phyloP scores from a whole-genome alignment of 2,113 vertebrate genomes.

The Chloropsis cyanopogon region DNA sequence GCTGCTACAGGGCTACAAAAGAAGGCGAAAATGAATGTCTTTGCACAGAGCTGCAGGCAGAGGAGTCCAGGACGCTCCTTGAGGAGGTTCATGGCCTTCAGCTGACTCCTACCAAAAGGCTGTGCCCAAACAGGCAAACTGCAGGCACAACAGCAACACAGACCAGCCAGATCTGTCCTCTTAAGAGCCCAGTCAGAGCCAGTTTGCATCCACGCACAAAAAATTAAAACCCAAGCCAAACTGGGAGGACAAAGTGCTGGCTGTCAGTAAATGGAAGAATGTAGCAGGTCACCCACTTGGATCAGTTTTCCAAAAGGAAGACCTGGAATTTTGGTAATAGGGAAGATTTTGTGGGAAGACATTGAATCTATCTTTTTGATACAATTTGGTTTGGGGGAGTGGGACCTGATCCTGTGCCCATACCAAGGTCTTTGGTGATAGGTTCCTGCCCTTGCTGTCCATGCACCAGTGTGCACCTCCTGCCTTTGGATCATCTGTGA shows the following conservation, averaged over 20 bases:
- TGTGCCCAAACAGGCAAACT: neutral
- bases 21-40: neutral
- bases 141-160: neutral
- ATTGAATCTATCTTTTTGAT: neutral
- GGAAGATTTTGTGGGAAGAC: neutral
- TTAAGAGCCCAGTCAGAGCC: neutral
- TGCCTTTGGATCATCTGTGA: neutral
- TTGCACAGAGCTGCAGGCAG: neutral
- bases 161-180: neutral
- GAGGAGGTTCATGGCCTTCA: neutral
- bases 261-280: neutral
- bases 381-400: neutral
- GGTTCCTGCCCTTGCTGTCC: neutral
- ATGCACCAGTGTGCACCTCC: neutral
- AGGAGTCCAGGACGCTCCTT: neutral
- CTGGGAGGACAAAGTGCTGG: neutral
- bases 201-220: neutral
- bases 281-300: neutral
- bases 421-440: rapidly evolving
- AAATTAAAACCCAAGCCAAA: neutral
- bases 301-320: neutral
- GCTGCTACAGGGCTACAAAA: neutral
- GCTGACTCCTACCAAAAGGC: neutral
- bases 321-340: neutral
- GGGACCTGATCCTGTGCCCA: neutral